Conservation (phyloP, 2,888 invertebrate genomes). For the Hydropsyche betteni region DNA sequence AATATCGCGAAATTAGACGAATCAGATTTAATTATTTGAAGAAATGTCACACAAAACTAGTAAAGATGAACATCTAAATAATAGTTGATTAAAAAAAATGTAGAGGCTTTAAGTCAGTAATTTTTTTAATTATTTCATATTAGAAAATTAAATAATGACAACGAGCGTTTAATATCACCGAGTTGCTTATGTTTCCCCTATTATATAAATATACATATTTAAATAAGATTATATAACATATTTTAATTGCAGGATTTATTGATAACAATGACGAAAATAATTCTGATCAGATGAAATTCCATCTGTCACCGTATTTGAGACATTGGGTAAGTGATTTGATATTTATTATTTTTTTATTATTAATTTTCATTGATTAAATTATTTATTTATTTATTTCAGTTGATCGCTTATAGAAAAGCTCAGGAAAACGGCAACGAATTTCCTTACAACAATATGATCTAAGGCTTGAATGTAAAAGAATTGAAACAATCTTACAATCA, state of each 20-base stretch:
- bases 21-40: too few species aligned
- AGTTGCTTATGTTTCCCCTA: too few species aligned
- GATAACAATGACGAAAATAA: conserved; percentile 41
- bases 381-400: conserved; percentile 53
- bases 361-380: conserved; percentile 27
- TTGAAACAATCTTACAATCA: conserved; percentile 15
- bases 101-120: too few species aligned
- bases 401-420: conserved; percentile 55
- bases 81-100: too few species aligned
- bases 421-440: conserved; percentile 53
- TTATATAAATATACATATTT: too few species aligned
- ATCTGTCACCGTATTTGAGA: conserved; percentile 58
- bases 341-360: conserved; percentile 12
- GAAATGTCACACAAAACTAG: too few species aligned
- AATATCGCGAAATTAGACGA: too few species aligned
- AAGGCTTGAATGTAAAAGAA: conserved; percentile 27
- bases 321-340: conserved; percentile 58
- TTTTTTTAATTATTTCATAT: too few species aligned
- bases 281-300: conserved; percentile 44
- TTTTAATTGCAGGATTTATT: conserved; percentile 44
- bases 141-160: too few species aligned
- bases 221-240: too few species aligned
- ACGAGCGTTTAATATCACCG: too few species aligned
- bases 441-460: conserved; percentile 39
- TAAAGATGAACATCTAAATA: too few species aligned